Conservation (phyloP, 1,140 invertebrate species). For the Goniozus legneri region DNA sequence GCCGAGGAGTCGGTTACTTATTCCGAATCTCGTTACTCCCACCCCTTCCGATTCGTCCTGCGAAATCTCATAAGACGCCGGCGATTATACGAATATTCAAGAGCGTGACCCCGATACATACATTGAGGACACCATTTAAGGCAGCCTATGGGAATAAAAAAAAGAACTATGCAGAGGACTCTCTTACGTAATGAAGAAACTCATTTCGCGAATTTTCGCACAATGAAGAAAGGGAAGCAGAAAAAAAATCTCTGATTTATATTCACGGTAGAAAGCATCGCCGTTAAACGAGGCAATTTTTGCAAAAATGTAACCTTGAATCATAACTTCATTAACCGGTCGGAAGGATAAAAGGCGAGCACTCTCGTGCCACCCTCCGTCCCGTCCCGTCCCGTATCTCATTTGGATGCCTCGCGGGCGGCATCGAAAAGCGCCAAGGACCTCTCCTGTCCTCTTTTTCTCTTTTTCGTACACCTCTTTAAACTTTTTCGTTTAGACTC, state of each 20-base stretch:
- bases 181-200: too few species aligned
- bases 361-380: conserved; percentile 15
- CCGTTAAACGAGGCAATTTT: conserved; percentile 44
- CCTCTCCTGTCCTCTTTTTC: conserved; percentile 3
- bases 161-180: too few species aligned
- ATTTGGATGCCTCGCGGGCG: conserved; percentile 46
- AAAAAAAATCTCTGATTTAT: conserved; percentile 17
- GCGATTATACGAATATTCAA: too few species aligned
- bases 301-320: conserved; percentile 51
- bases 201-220: too few species aligned
- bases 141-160: too few species aligned
- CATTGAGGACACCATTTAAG: too few species aligned
- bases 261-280: conserved; percentile 18
- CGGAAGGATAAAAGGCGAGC: conserved; percentile 11
- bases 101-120: too few species aligned
- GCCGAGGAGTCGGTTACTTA: too few species aligned
- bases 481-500: not conserved
- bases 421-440: conserved; percentile 3
- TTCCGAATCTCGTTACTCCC: too few species aligned
- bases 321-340: conserved; percentile 49
- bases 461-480: conserved; percentile 1
- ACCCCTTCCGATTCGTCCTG: too few species aligned
- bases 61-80: too few species aligned
- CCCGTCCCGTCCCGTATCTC: conserved; percentile 20
- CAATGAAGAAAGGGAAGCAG: too few species aligned